Percentiles rank a stretch among this genome's conserved stretches.
These are phyloP conservation scores for Pelvicachromis taeniatus DNA, from an alignment of 2,113 vertebrate genomes.

Conservation along the genomic window DNA sequence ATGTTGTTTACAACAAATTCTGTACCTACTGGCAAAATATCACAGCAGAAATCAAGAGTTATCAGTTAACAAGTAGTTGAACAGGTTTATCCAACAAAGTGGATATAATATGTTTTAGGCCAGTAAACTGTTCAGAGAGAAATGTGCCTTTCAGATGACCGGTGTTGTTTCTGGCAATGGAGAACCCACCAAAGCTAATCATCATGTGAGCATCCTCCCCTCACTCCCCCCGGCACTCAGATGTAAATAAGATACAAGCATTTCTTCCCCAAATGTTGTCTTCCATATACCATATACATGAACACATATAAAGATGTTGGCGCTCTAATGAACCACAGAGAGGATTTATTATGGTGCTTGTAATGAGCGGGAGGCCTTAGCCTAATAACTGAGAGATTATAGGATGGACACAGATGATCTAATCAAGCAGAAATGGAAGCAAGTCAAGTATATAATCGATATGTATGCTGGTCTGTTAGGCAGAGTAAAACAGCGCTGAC, in stretches of 20 bases:
- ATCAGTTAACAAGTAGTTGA: neutral
- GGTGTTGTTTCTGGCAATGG: neutral
- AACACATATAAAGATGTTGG: neutral
- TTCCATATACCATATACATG: neutral
- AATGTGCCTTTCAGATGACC: neutral
- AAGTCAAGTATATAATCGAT: constrained; percentile 24
- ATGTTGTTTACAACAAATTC: neutral
- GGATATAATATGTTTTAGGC: neutral
- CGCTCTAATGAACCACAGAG: neutral
- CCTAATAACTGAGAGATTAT: neutral
- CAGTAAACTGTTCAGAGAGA: neutral
- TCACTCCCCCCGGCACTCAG: neutral
- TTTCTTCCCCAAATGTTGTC: neutral
- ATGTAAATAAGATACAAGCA: neutral
- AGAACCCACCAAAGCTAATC: neutral
- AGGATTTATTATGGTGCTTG: neutral
- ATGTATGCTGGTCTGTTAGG: constrained; percentile 2
- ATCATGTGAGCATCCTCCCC: neutral
- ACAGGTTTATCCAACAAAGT: neutral
- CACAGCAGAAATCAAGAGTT: neutral
- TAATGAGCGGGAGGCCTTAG: neutral
- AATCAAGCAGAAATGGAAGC: constrained; percentile 17
- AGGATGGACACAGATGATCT: neutral
- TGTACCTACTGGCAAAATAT: neutral
- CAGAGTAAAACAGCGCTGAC: constrained; percentile 4